phyloP scores from a whole-genome alignment of 2,797 vertebrate genomes.

The Muscicapa striata region DNA sequence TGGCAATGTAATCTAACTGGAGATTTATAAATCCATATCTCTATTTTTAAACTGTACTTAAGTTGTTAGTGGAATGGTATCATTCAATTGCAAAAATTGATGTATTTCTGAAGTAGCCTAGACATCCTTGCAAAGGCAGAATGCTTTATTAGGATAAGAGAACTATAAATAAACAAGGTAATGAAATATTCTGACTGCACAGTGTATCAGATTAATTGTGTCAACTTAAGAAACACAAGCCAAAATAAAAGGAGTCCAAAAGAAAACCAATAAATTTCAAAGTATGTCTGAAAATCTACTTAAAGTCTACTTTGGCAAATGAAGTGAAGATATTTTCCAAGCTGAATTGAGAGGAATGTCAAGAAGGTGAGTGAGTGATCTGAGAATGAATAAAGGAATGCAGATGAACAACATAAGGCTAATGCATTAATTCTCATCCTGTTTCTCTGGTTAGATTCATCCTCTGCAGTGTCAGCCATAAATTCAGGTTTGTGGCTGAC shows the following conservation, averaged over 20 bases:
- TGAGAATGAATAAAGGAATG: neutral
- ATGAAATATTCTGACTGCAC: neutral
- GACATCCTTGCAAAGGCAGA: neutral
- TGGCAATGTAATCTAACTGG: neutral
- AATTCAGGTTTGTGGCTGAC: slow-evolving; percentile 18
- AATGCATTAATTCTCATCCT: slow-evolving; percentile 30
- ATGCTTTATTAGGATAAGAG: neutral
- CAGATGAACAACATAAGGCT: neutral
- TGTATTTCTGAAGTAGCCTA: neutral
- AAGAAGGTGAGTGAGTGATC: neutral
- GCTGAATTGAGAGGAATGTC: neutral
- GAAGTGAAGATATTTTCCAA: slow-evolving; percentile 5
- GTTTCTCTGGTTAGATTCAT: neutral
- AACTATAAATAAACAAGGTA: slow-evolving; percentile 4
- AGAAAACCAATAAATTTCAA: neutral
- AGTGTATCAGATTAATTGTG: slow-evolving; percentile 1
- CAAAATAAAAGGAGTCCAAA: slow-evolving; percentile 15
- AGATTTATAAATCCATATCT: neutral
- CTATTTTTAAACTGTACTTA: slow-evolving; percentile 9
- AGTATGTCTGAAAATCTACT: neutral
- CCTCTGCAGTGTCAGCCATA: neutral
- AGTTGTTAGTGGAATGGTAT: neutral
- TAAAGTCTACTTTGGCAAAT: slow-evolving; percentile 22
- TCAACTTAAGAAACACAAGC: neutral
- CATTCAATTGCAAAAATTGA: neutral